Evolutionary conservation across 2,888 invertebrate genomes (phyloP), one percentile per base, ranked within the genome.

Genomic region (Oxytorus armatus): DNA sequence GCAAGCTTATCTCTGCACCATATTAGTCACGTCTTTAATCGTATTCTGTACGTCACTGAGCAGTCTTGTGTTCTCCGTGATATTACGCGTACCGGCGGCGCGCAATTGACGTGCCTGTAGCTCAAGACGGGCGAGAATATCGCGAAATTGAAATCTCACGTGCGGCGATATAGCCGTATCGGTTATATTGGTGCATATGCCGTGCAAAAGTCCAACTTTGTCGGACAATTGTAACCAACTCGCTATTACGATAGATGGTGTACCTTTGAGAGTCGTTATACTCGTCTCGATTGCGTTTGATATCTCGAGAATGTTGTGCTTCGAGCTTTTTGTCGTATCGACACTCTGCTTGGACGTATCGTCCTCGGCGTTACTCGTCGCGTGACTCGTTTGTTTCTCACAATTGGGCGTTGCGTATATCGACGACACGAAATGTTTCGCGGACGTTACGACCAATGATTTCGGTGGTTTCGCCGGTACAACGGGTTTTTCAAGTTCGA

Each of bases 121-220:
- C 89, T 96, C 96, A 66, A 96, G 93, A 55, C 95, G 93, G 2
- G 94, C 94, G 25, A 96, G 93, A 80, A 96, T 92, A 91, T 96
- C 96, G 49, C 97, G 95, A 89, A 97, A 96, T 87, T 97, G 96
- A 92, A 98, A 97, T 89, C 98, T 96, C 63, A 96, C 95, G 89
- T 97, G 97, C 10, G 97, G 96, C 88, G 96, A 95, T 82, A 94
- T 95, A 77, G 94, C 94, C 83, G 94, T 94, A 86, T 98, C 98
- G 14, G 97, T 96, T 88, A 96, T 97, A 85, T 95, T 95, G 87
- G 95, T 94, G 92, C 98, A 98, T 84, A 96, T 95, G 18, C 95
- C 95, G 88, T 97, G 96, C 87, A 98, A 94, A 84, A 96, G 94
- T 85, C 97, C 96, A 63, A 97, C 94, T 90, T 96, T 96, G 88